phyloP scores from a whole-genome alignment of 2,113 vertebrate genomes.

The Odobenus rosmarus region DNA sequence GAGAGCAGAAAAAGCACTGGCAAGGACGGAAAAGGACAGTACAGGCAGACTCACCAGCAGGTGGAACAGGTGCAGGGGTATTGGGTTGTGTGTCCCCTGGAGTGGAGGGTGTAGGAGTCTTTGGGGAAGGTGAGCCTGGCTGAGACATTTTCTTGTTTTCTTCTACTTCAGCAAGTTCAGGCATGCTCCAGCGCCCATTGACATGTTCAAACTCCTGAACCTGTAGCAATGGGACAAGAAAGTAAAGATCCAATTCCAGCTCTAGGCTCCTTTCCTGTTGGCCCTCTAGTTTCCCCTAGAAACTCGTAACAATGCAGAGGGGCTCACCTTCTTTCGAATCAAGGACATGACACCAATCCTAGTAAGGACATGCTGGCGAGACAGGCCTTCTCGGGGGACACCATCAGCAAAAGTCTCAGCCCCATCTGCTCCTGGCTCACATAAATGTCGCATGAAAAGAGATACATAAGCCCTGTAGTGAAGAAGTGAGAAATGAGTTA shows the following conservation, averaged over 20 bases:
- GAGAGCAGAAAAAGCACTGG: slow-evolving; percentile 69
- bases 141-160: slow-evolving; percentile 96
- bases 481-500: not conserved
- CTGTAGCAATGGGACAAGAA: slow-evolving; percentile 77
- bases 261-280: not conserved
- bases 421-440: slow-evolving; percentile 97
- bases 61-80: slow-evolving; percentile 92
- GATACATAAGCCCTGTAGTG: slow-evolving; percentile 94
- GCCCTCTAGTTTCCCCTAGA: not conserved
- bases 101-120: slow-evolving; percentile 91
- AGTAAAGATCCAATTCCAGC: not conserved
- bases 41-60: slow-evolving; percentile 78
- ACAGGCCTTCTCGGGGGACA: slow-evolving; percentile 96
- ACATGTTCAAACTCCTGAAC: slow-evolving; percentile 99
- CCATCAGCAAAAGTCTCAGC: slow-evolving; percentile 98
- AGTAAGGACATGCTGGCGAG: slow-evolving; percentile 97
- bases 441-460: slow-evolving; percentile 98
- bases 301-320: not conserved
- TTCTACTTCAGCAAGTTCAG: slow-evolving; percentile 96
- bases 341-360: slow-evolving; percentile 99
- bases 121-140: slow-evolving; percentile 91
- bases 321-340: slow-evolving; percentile 96
- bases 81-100: slow-evolving; percentile 98
- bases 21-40: slow-evolving; percentile 32
- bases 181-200: slow-evolving; percentile 99